A percentile compares a stretch with the other conserved stretches of the same genome.
phyloP scores from a whole-genome alignment of 2,797 vertebrate species.

The Argya squamiceps region DNA sequence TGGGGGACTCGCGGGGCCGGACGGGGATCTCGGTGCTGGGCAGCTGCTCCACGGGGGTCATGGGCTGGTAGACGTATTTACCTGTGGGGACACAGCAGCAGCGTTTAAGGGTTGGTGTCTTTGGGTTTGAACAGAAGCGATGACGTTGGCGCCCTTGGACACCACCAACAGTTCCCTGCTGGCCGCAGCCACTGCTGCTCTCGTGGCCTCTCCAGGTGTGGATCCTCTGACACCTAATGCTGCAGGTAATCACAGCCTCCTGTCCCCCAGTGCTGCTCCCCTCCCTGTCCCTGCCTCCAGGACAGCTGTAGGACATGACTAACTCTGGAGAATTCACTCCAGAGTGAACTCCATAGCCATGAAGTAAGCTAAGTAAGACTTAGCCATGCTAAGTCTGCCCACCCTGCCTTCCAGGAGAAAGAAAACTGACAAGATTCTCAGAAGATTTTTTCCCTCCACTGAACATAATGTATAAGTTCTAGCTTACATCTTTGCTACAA shows the following conservation, averaged over 20 bases:
- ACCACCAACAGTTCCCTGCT: not conserved
- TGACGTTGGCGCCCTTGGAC: rapidly evolving
- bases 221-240: not conserved
- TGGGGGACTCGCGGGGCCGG: slow-evolving; percentile 78
- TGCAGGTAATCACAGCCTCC: not conserved
- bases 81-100: slow-evolving; percentile 74
- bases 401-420: not conserved
- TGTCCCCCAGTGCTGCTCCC: not conserved
- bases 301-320: not conserved
- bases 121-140: too few species aligned
- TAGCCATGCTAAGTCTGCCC: not conserved
- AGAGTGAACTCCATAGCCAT: not conserved
- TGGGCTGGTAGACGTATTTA: slow-evolving; percentile 97
- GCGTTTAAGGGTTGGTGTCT: not conserved
- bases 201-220: rapidly evolving
- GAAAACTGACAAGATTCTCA: not conserved
- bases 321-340: not conserved
- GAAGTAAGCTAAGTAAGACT: not conserved
- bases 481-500: not conserved
- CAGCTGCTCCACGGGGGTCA: slow-evolving; percentile 94
- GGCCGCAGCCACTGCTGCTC: not conserved
- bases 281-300: not conserved
- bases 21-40: slow-evolving; percentile 91
- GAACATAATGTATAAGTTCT: not conserved
- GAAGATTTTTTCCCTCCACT: rapidly evolving